phyloP scores from a whole-genome alignment of 2,113 vertebrate species.

The Sinocyclocheilus anshuiensis region DNA sequence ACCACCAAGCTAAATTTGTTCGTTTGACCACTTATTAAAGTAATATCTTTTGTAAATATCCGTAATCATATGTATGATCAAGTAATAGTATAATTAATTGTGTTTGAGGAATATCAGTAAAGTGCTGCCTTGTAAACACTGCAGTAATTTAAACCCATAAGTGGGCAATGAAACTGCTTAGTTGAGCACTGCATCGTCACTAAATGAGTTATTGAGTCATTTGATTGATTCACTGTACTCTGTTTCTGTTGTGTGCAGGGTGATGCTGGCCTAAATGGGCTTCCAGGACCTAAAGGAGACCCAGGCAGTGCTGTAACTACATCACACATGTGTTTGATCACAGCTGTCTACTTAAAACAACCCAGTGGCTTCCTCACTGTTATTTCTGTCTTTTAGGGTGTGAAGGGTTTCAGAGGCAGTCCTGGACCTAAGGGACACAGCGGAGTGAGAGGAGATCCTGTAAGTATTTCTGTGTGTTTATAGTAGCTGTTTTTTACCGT shows the following conservation, averaged over 20 bases:
- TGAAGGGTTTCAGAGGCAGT: slow-evolving; percentile 44
- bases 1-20: no score
- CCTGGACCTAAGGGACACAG: slow-evolving; percentile 37
- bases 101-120: not conserved
- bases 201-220: not conserved
- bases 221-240: slow-evolving; percentile 15
- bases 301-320: slow-evolving; percentile 46
- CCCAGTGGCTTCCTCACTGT: not conserved
- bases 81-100: not conserved
- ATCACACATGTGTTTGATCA: not conserved
- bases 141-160: not conserved
- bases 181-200: not conserved
- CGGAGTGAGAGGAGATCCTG: slow-evolving; percentile 51
- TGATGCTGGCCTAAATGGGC: not conserved
- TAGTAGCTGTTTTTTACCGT: not conserved
- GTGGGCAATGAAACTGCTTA: not conserved
- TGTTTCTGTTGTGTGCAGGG: slow-evolving; percentile 43
- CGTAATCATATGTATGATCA: not conserved
- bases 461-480: slow-evolving; percentile 23
- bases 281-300: slow-evolving; percentile 46
- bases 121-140: not conserved
- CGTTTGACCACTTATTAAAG: no score
- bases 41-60: not conserved
- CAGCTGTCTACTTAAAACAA: not conserved
- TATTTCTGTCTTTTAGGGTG: slow-evolving; percentile 38